Percentiles rank a stretch among this genome's conserved stretches.
These are phyloP conservation scores for Eublepharis macularius DNA, from an alignment of 2,113 vertebrate species.

Conservation along the genomic window DNA sequence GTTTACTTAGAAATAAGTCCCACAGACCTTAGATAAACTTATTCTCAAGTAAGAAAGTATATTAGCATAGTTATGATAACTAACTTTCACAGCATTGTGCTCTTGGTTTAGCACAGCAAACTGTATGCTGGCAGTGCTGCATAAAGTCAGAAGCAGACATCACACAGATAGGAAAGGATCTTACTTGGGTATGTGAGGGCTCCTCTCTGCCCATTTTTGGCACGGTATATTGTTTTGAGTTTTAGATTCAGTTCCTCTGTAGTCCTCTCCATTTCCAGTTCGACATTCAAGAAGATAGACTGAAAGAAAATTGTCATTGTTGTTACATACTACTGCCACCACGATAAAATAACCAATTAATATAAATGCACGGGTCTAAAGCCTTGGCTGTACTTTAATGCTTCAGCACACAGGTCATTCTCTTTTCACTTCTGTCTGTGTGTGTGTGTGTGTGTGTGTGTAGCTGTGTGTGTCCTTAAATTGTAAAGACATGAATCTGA, in stretches of 20 bases:
- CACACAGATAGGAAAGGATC: constrained; percentile 12
- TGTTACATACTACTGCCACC: background rate
- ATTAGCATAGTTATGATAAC: background rate
- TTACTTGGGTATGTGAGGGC: constrained; percentile 75
- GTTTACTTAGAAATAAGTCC: background rate
- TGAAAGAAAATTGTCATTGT: constrained; percentile 36
- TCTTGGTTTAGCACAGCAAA: background rate
- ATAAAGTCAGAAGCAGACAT: background rate
- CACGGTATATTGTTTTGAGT: constrained; percentile 67
- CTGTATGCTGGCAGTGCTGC: background rate
- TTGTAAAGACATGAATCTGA: background rate
- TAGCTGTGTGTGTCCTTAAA: background rate
- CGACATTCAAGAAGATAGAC: constrained; percentile 74
- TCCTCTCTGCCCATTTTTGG: constrained; percentile 68
- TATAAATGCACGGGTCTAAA: background rate
- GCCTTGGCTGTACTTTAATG: background rate
- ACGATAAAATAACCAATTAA: background rate
- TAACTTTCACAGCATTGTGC: background rate
- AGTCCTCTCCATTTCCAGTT: constrained; percentile 71
- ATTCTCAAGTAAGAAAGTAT: background rate
- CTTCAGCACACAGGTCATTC: background rate
- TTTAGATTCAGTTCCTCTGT: constrained; percentile 76
- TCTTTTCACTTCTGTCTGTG: too few species aligned
- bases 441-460: too few species aligned
- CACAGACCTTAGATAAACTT: background rate